Evolutionary conservation across 2,113 vertebrate species (phyloP).

Genomic region (Halichoeres trimaculatus): DNA sequence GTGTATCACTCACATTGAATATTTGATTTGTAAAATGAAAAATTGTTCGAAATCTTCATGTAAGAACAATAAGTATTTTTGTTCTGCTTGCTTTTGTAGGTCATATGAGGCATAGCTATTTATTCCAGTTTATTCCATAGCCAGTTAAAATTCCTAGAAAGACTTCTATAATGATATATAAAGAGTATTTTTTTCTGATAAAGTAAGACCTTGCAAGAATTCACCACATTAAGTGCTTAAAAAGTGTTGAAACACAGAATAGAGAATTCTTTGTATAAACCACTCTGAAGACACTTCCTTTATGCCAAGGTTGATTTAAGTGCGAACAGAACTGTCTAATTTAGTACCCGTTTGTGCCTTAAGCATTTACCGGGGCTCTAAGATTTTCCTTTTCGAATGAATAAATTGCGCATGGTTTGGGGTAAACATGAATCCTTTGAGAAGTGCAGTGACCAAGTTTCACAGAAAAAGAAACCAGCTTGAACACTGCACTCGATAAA

Average conservation of each 20-base stretch:
- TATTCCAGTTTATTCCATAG: too few species aligned
- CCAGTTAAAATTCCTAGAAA: too few species aligned
- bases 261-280: neutral
- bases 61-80: too few species aligned
- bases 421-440: neutral
- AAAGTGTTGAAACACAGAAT: neutral
- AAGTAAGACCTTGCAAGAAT: neutral
- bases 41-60: too few species aligned
- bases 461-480: neutral
- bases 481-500: conserved; percentile 1
- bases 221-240: neutral
- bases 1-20: too few species aligned
- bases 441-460: neutral
- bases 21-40: too few species aligned
- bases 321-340: neutral
- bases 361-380: neutral
- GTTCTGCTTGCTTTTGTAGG: too few species aligned
- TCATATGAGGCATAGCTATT: too few species aligned
- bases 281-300: neutral
- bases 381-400: neutral
- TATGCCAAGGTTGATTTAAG: neutral
- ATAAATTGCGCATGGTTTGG: neutral
- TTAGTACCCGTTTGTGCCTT: neutral
- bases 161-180: too few species aligned
- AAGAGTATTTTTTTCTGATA: too few species aligned